Percentiles rank a stretch among this genome's conserved stretches.
These are phyloP conservation scores for Poecilia latipinna DNA, from an alignment of 2,113 vertebrate genomes.

Conservation along the genomic window DNA sequence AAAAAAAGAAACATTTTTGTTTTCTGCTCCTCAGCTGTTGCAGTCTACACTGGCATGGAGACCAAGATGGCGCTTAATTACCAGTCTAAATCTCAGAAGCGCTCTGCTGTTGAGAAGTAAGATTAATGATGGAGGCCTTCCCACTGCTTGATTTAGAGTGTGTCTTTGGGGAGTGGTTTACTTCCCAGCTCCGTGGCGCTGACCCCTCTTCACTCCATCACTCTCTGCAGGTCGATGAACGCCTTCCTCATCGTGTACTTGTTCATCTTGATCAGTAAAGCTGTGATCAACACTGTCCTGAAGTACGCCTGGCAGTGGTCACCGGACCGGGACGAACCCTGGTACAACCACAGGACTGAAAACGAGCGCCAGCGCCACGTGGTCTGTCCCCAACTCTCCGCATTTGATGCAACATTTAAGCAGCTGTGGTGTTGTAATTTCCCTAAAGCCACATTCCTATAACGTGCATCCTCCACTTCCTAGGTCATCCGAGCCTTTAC, in stretches of 20 bases:
- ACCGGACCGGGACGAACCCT: constrained; percentile 89
- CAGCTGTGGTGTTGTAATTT: neutral
- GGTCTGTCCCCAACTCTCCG: constrained; percentile 73
- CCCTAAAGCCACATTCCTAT: neutral
- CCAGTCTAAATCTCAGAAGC: constrained; percentile 97
- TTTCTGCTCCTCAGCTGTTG: constrained; percentile 84
- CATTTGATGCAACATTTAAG: neutral
- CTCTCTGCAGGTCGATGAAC: constrained; percentile 91
- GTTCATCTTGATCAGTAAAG: constrained; percentile 95
- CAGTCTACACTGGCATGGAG: constrained; percentile 98
- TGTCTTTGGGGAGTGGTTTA: neutral
- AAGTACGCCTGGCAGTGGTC: constrained; percentile 96
- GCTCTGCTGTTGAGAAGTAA: constrained; percentile 98
- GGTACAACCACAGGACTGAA: constrained; percentile 95
- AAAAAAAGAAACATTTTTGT: neutral
- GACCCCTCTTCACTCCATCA: neutral
- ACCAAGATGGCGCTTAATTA: constrained; percentile 99
- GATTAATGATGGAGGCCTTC: constrained; percentile 17
- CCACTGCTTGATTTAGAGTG: neutral
- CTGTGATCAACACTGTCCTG: constrained; percentile 91
- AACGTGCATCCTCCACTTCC: neutral
- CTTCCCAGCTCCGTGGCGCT: neutral
- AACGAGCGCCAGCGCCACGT: constrained; percentile 88
- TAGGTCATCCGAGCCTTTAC: constrained; percentile 87
- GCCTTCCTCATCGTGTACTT: constrained; percentile 95